Base-by-base conservation (phyloP, 2,113 vertebrate genomes). In the Abramis brama region DNA sequence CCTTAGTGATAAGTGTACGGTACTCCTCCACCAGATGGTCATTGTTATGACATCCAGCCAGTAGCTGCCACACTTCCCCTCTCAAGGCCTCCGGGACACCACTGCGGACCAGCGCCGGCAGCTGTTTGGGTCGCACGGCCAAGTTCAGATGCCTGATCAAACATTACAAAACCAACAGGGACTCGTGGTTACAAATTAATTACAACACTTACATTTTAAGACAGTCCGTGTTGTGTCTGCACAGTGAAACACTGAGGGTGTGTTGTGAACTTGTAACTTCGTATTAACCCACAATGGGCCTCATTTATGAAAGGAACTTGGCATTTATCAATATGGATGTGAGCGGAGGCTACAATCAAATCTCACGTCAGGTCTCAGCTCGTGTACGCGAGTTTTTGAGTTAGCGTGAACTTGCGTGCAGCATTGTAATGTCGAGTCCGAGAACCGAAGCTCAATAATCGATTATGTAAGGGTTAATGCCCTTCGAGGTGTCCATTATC, bases 1-100 rank as follows among this genome's bases (percentile, higher is more conserved):
- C 98, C 96, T 99, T 99, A 45, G 97, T 99, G 89, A 99, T 99
- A 84, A 99, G 97, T n/a, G 97, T 97, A 45, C 98, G 95, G 92
- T 99, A 99, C 87, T 99, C 98, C 91, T 99, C 98, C 84, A 99
- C 98, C 81, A 97, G 95, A 92, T 98, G 97, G 90, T 99, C 98
- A 2, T 97, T 99, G 91, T 98, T 98, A 88, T 99, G 98, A 89
- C 98, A 99, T n/a, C 98, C 98, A 0, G 98, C 98, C 85, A 99
- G 95, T 78, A 99, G 92, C 93, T 99, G 98, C 98, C 98, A 99
- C 86, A 99, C 98, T 89, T 99, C 98, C 4, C 98, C 98, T 8
- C 98, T 92, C 2, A 99, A 96, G 23, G 98, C 98, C 91, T 99
- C 98, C 0, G 98, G 98, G 43, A 99, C 96, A 0, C 98, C 98